Conservation (phyloP, 2,113 vertebrate genomes). For the Channa maculata region DNA sequence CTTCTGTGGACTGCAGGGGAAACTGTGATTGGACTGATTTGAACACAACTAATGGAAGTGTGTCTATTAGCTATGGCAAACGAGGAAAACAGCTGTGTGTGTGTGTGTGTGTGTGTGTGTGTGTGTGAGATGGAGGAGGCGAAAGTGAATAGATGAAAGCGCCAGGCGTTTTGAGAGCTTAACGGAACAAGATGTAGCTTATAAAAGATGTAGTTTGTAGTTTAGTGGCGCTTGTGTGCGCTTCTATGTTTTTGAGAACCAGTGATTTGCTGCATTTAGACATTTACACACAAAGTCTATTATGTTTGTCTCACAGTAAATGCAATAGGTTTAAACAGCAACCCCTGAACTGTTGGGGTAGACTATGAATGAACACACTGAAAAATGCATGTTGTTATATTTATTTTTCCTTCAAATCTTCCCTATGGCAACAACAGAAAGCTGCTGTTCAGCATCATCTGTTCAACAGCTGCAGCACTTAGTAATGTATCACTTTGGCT, state of each 20-base stretch:
- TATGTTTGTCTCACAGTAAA: not conserved
- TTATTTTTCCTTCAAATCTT: too few relatives aligned
- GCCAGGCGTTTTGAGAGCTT: not conserved
- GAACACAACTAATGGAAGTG: slow-evolving; percentile 3
- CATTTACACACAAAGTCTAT: not conserved
- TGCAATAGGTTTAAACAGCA: too few relatives aligned
- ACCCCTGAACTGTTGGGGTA: too few relatives aligned
- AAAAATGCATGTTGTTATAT: too few relatives aligned
- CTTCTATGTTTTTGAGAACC: not conserved
- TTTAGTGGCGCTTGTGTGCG: not conserved
- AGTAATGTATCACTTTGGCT: not conserved
- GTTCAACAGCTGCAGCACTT: not conserved
- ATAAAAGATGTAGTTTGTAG: too few relatives aligned
- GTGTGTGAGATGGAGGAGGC: not conserved
- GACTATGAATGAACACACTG: too few relatives aligned
- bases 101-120: slow-evolving; percentile 3
- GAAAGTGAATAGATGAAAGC: not conserved
- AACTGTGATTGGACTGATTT: slow-evolving; percentile 15
- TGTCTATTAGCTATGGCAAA: not conserved
- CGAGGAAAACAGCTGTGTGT: not conserved
- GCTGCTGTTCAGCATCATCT: not conserved
- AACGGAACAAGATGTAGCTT: not conserved
- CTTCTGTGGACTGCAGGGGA: not conserved
- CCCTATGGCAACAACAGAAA: not conserved
- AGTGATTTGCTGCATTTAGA: not conserved